Base-by-base conservation (phyloP, 1,140 invertebrate species). In the Drosophila persimilis region DNA sequence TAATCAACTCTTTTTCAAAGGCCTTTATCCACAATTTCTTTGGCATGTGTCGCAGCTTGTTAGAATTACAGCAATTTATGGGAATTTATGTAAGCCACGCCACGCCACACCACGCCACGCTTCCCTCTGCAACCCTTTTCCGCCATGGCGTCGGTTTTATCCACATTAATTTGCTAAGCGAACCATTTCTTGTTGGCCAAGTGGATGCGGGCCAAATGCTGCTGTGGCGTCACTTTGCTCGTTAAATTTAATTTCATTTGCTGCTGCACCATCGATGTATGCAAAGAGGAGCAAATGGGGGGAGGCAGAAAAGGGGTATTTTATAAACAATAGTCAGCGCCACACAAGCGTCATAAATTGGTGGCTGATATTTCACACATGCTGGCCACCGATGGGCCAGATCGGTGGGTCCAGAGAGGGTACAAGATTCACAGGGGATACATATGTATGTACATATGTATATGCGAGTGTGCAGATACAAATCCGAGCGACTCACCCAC, bases 341-440 rank as follows among this genome's bases (percentile, higher is more conserved):
- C 81, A 67, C 81, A 80, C 73, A 88, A 77, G 77, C 77, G 59
- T 63, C 83, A 86, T 86, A 86, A 81, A 86, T 86, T 86, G 73
- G 59, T 60, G 60, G 70, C 65, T 86, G 81, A 86, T 88, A 78
- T 72, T 86, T 88, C 81, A 81, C 81, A 86, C 81, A 86, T 86
- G 81, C 74, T 85, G 73, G 53, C 60, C 50, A 71, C 31, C 26
- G 22, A 44, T 20, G n/a, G n/a, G n/a, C n/a, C n/a, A n/a, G n/a
- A n/a, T 31, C 13, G 13, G 7, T n/a, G 35, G 26, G 0, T 39
- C 35, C 2, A 39, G 22, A 48, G 22, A 29, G 44, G 44, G 53
- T 24, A 13, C 46, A 15, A 20, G 13, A 24, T 55, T 46, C 39
- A 20, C 47, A 47, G 50, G 50, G 20, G 9, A 47, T 20, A 58